Evolutionary conservation across 2,797 vertebrate species (phyloP).

Genomic region (Poeciliopsis gracilis): DNA sequence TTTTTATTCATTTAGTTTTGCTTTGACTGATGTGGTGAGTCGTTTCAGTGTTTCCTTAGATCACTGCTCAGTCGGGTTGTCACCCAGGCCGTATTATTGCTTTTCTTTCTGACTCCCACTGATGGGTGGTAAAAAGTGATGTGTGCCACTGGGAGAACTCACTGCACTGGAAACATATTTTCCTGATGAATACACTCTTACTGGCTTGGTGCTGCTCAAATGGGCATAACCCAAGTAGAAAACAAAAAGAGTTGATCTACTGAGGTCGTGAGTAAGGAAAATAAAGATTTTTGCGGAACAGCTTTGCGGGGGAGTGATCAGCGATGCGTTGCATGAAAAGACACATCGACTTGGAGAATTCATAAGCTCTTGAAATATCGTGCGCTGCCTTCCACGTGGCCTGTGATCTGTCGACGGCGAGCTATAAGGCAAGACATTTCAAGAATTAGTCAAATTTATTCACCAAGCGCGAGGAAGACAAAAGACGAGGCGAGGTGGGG

Average conservation of each 20-base stretch:
- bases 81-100: conserved; percentile 30
- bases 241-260: conserved; percentile 13
- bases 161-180: conserved; percentile 28
- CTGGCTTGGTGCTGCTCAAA: conserved; percentile 36
- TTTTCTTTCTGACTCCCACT: conserved; percentile 36
- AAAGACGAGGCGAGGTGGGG: conserved; percentile 18
- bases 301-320: conserved; percentile 7
- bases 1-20: too few relatives aligned
- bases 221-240: conserved; percentile 24
- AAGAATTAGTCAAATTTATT: conserved; percentile 23
- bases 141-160: conserved; percentile 19
- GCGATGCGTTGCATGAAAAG: conserved; percentile 8
- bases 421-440: conserved; percentile 1
- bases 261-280: conserved; percentile 2
- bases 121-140: conserved; percentile 34
- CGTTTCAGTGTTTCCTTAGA: conserved; percentile 23
- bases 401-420: neutral
- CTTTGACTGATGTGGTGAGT: conserved; percentile 11
- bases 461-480: conserved; percentile 7
- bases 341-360: conserved; percentile 4
- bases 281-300: conserved; percentile 17
- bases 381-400: conserved; percentile 10
- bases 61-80: conserved; percentile 42
- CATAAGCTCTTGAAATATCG: neutral
- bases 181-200: conserved; percentile 24